Percentiles rank a stretch among this genome's conserved stretches.
Evolutionary conservation across 2,888 invertebrate genomes (phyloP).

Genomic region (Chrysolina haemoptera): DNA sequence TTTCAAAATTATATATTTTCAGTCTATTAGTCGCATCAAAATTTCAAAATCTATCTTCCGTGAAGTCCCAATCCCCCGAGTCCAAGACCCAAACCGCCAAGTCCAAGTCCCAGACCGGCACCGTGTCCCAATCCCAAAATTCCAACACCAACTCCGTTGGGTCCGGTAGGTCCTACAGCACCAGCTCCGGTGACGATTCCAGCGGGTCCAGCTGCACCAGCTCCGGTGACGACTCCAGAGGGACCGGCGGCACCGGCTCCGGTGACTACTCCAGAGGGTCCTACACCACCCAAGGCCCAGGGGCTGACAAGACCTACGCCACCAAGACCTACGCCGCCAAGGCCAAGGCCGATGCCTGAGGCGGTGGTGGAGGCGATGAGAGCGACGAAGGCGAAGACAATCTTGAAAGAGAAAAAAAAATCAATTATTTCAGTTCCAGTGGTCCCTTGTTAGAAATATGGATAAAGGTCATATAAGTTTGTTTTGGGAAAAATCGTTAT

Average conservation of each 20-base stretch:
- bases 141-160: constrained; percentile 37
- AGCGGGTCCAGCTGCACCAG: constrained; percentile 45
- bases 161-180: constrained; percentile 22
- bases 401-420: constrained; percentile 4
- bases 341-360: constrained; percentile 28
- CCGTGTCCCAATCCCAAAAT: constrained; percentile 25
- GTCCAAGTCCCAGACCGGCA: constrained; percentile 18
- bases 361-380: constrained; percentile 33
- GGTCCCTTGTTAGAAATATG: too few species aligned
- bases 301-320: too few species aligned
- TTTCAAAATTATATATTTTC: not conserved
- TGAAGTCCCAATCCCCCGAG: constrained; percentile 11
- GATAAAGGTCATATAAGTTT: too few species aligned
- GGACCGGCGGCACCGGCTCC: constrained; percentile 16
- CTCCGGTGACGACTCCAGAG: constrained; percentile 46
- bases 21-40: not conserved
- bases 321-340: constrained; percentile 23
- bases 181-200: constrained; percentile 47
- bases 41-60: constrained; percentile 4
- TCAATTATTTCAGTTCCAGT: not conserved
- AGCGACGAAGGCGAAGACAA: constrained; percentile 29
- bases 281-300: constrained; percentile 34
- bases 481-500: too few species aligned
- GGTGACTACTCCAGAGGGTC: constrained; percentile 49
- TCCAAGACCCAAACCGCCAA: constrained; percentile 4